A percentile compares a stretch with the other conserved stretches of the same genome.
phyloP scores from a whole-genome alignment of 2,797 vertebrate genomes.

The Emys orbicularis region DNA sequence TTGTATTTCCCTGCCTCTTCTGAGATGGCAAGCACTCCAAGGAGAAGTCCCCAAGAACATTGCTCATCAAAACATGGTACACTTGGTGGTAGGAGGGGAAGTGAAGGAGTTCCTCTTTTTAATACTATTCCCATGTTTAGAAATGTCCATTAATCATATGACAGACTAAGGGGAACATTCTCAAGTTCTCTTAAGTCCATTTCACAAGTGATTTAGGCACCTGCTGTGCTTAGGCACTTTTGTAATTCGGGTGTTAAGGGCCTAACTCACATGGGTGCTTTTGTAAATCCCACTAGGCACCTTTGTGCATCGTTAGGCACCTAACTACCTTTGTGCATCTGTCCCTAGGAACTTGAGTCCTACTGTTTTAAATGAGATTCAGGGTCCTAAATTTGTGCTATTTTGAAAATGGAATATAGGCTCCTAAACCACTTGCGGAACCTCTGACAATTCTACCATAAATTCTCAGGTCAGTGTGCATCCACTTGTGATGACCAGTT shows the following conservation, averaged over 20 bases:
- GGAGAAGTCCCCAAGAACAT: not conserved
- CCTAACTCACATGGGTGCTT: not conserved
- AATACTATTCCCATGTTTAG: not conserved
- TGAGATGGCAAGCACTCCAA: not conserved
- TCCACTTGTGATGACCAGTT: rapidly evolving
- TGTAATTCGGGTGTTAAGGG: not conserved
- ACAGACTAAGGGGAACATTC: not conserved
- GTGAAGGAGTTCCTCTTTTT: not conserved
- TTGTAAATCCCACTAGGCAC: not conserved
- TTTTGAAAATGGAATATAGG: rapidly evolving
- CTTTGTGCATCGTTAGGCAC: not conserved
- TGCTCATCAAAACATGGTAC: not conserved
- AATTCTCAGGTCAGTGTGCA: rapidly evolving
- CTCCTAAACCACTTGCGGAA: not conserved
- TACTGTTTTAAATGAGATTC: not conserved
- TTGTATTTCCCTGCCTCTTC: not conserved
- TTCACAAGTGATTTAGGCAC: not conserved
- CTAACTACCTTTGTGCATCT: not conserved
- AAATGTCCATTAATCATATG: not conserved
- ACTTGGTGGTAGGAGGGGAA: not conserved
- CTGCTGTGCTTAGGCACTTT: not conserved
- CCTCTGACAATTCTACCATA: rapidly evolving
- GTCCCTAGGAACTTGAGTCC: not conserved
- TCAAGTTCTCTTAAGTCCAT: not conserved
- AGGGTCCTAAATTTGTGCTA: rapidly evolving